Percentiles rank a stretch among this genome's conserved stretches.
Conservation (phyloP, 2,113 vertebrate genomes). For the Trogon surrucura region DNA sequence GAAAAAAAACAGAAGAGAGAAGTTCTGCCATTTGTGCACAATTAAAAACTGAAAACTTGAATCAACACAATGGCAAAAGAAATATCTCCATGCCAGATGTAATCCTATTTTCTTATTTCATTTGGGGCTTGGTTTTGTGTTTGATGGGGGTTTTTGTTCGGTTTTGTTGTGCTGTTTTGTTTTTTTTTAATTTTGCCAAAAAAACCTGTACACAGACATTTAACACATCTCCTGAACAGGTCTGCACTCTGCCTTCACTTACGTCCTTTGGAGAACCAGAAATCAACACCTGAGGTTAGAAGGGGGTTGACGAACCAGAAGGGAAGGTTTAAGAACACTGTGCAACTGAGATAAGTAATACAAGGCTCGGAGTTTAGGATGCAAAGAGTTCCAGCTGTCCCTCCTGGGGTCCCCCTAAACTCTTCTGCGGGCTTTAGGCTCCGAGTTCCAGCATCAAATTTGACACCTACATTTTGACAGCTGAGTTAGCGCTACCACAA, state of each 20-base stretch:
- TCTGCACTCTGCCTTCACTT: neutral
- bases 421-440: neutral
- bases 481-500: neutral
- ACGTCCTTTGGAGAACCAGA: neutral
- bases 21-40: slow-evolving; percentile 59
- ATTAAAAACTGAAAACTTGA: slow-evolving; percentile 65
- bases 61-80: slow-evolving; percentile 63
- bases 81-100: neutral
- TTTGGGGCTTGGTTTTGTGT: neutral
- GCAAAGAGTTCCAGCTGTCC: neutral
- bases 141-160: neutral
- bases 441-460: neutral
- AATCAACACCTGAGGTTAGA: neutral
- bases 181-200: neutral
- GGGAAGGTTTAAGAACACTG: neutral
- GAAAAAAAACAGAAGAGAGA: slow-evolving; percentile 26
- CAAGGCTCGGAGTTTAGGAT: neutral
- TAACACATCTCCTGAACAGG: neutral
- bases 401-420: neutral
- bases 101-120: neutral
- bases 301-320: neutral
- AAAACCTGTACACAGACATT: neutral
- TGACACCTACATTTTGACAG: neutral
- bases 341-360: neutral
- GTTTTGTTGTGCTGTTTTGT: neutral